Evolutionary conservation across 2,113 vertebrate genomes (phyloP), one percentile per base, ranked within the genome.

Genomic region (Peromyscus maniculatus): DNA sequence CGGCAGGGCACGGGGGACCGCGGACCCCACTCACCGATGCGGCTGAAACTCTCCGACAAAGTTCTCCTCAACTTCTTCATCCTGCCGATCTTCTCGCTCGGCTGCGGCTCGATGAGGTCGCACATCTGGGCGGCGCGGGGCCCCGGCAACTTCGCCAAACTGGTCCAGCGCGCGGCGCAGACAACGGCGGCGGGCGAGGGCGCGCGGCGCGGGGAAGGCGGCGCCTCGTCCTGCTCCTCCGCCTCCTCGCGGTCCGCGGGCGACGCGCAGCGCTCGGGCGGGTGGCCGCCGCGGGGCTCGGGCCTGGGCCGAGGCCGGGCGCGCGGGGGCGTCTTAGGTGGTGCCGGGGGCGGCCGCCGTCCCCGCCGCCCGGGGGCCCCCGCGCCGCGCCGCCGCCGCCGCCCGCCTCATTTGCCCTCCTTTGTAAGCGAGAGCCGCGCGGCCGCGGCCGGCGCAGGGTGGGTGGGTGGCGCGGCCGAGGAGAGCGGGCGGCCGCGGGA

Each of bases 21-120:
- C 43, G 7, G 33, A 78, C 66, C 71, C 97, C 99, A 97, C 99
- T 99, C 98, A 99, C 99, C 99, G 21, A 99, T 99, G 84, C 99
- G 99, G 95, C 99, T 99, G 98, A 99, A 99, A 99, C 99, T 99
- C 98, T 99, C 99, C 3, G 99, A 99, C 97, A 99, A 99, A 99
- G 99, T 99, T 99, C 99, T 99, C 97, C 99, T 98, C 98, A 99
- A 99, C 99, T 99, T 99, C 99, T 99, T 99, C 99, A 99, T 99
- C 98, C 99, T 99, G 98, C 99, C 99, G 92, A 98, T 91, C 97
- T 98, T 98, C 96, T 98, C 98, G 13, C 96, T 72, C 77, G 98
- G 88, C 93, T 97, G 98, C 7, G 97, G 78, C 33, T 98, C 98
- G 10, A 98, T 96, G 95, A 98, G 97, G 96, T 98, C 98, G 94